Percentiles rank a stretch among this genome's conserved stretches.
Conservation (phyloP, 2,113 vertebrate genomes). For the Alectura lathami region DNA sequence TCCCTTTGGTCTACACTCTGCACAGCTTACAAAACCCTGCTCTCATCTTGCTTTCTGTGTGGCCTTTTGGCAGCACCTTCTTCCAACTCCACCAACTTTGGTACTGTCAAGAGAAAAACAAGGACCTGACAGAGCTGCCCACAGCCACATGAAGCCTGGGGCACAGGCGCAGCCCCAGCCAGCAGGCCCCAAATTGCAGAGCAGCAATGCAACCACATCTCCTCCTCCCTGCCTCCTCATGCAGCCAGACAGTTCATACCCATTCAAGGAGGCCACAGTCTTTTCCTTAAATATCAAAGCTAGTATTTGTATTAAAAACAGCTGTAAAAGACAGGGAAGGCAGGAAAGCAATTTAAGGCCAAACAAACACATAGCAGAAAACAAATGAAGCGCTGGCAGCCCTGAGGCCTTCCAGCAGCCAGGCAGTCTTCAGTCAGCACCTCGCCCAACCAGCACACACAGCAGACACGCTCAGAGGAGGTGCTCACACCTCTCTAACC, state of each 20-base stretch:
- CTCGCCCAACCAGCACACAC: background rate
- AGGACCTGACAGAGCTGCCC: background rate
- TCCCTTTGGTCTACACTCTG: background rate
- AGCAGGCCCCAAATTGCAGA: background rate
- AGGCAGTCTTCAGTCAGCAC: background rate
- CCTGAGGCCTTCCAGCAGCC: background rate
- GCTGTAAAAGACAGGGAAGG: constrained; percentile 22
- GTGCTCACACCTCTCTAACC: background rate
- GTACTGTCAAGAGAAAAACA: background rate
- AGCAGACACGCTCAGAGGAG: background rate
- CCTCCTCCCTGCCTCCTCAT: background rate
- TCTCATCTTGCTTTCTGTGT: background rate
- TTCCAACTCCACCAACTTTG: background rate
- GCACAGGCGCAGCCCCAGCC: background rate
- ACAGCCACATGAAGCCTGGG: background rate
- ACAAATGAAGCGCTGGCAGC: background rate
- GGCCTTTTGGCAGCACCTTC: background rate
- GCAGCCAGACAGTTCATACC: background rate
- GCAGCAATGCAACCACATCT: background rate
- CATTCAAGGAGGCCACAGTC: background rate
- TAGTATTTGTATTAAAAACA: constrained; percentile 32
- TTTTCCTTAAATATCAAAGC: constrained; percentile 4
- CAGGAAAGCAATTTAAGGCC: background rate
- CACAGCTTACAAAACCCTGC: background rate
- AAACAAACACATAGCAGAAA: constrained; percentile 18